Evolutionary conservation across 2,888 invertebrate species (phyloP), one percentile per base, ranked within the genome.

Genomic region (Chalcis sispes): DNA sequence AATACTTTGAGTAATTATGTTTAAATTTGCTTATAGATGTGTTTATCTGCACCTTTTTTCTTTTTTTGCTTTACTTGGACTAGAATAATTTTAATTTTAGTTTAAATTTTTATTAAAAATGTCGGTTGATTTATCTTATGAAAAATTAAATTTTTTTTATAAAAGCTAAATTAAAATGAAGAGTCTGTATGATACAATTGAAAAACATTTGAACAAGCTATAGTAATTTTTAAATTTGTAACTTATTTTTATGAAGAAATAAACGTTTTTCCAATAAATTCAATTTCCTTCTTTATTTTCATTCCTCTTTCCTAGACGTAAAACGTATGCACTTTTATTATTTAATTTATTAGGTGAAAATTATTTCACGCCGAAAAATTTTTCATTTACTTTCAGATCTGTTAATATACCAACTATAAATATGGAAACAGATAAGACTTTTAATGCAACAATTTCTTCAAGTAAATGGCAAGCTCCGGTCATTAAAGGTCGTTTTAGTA

Each of bases 391-490:
- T 86, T 86, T 82, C 87, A 87, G 86, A 82, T 82, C 80, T 61
- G 75, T 84, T 80, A 83, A 81, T 78, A 81, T 82, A 79, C 79
- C 86, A 18, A 83, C 83, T 54, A 80, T 85, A 58, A 83, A 80
- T 61, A 54, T 67, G 66, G 74, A 73, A 64, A 59, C 61, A 50
- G 76, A 78, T 40, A 74, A 58, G 64, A 15, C 58, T n/a, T 46
- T 64, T 50, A 73, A 70, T 73, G 15, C 65, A 48, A 18, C 36
- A 10, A 52, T 77, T 80, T 40, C 79, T 67, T 81, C 80, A 54
- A 88, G 84, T 81, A 88, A 87, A 81, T 88, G 87, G 87, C 88
- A 88, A 77, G 80, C 87, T 59, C 87, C 88, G 42, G 86, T 87
- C 75, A 84, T 86, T 71, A 88, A 88, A 78, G 88, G 88, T 71